Base-by-base conservation (phyloP, 2,797 vertebrate species). In the Syngnathus rostellatus region DNA sequence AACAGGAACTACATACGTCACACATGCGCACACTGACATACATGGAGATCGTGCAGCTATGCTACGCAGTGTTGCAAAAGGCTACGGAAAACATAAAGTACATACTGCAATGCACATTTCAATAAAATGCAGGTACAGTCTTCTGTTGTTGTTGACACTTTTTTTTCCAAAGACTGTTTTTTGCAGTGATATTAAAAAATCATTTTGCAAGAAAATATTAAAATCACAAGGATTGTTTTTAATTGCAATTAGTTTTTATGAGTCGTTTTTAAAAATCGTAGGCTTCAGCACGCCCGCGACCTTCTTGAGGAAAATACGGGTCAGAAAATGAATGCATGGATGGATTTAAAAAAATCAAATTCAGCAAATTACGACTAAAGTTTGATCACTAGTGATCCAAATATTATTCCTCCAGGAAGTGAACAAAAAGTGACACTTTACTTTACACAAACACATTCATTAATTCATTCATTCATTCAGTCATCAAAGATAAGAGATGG, bases 1-100 rank as follows among this genome's bases (percentile, higher is more conserved):
- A 85, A 83, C 87, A 91, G 89, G 88, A 91, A 91, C 84, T 83
- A 25, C 71, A 80, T 3, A 77, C 85, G 80, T 75, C 71, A 81
- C 85, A 75, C 77, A 75, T 65, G 45, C 45, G 45, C 14, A 14
- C 45, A 14, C 41, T 10, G 9, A 11, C 41, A 43, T 8, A 11
- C 4, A 16, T 65, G 73, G 70, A 72, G 31, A 31, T 2, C 31
- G 72, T 21, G 37, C 38, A 58, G 43, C 60, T 23, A 72, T 14
- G 72, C 45, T 57, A 6, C 40, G 14, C 68, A 63, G 1, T 62
- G 41, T 4, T 23, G 41, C 41, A 31, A 41, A 6, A 41, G 41
- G 12, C 31, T 14, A n/a, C 31, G 31, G 31, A 31, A 31, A 31
- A 31, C 31, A 3, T 31, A 2, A 31, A 31, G 31, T 3, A 3